A percentile compares a stretch with the other conserved stretches of the same genome.
These are phyloP conservation scores for Balanococcus diminutus DNA, from an alignment of 2,888 invertebrate species.

Conservation along the genomic window DNA sequence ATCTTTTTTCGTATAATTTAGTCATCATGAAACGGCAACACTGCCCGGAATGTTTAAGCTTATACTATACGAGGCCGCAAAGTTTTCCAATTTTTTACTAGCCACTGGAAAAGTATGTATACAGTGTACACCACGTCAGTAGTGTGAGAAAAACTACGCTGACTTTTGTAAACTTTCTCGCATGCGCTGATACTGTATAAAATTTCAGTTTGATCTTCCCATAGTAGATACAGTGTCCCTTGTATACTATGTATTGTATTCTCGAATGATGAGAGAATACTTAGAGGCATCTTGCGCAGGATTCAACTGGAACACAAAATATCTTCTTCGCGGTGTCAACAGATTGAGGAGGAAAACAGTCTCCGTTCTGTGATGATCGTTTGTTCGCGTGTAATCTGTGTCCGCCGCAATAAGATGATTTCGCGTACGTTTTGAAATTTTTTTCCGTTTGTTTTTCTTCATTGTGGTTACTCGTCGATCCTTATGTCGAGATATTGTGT, in stretches of 20 bases:
- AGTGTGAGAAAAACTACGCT: background rate
- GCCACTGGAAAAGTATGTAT: background rate
- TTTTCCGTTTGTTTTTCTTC: background rate
- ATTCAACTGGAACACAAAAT: conserved; percentile 38
- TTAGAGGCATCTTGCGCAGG: conserved; percentile 44
- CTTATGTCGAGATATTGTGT: background rate
- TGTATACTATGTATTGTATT: background rate
- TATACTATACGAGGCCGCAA: background rate
- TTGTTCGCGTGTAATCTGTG: background rate
- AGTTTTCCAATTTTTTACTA: conserved; percentile 11
- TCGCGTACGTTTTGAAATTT: background rate
- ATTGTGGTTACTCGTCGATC: background rate
- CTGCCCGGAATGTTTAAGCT: background rate
- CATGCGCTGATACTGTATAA: conserved; percentile 6
- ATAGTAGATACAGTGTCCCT: too few relatives aligned
- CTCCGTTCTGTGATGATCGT: conserved; percentile 1
- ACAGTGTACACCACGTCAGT: background rate
- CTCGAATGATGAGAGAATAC: background rate
- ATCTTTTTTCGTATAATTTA: too few relatives aligned
- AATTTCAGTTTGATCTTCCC: conserved; percentile 15
- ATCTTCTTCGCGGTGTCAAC: conserved; percentile 49
- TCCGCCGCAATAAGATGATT: background rate
- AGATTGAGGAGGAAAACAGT: conserved; percentile 47
- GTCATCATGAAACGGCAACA: too few relatives aligned
- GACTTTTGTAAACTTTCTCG: conserved; percentile 4